Percentiles rank a stretch among this genome's conserved stretches.
Conservation (phyloP, 2,113 vertebrate genomes). For the Myiozetetes cayanensis region DNA sequence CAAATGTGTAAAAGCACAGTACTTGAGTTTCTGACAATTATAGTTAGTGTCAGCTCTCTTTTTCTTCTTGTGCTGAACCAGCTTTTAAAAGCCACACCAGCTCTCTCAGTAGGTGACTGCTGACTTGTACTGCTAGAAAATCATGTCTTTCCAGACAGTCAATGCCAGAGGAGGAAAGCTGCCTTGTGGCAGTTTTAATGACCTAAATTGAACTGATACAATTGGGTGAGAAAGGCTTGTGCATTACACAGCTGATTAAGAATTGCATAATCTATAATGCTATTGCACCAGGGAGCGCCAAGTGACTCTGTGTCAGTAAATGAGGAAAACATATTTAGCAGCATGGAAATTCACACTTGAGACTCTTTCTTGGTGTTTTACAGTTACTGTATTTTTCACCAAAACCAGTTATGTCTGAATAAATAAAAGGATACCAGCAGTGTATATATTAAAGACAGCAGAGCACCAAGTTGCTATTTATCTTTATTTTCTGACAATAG, state of each 20-base stretch:
- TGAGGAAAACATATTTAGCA: constrained; percentile 6
- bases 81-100: constrained; percentile 1
- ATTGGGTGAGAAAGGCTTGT: background rate
- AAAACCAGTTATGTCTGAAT: background rate
- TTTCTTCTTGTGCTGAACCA: constrained; percentile 2
- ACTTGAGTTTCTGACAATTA: background rate
- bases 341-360: background rate
- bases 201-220: constrained; percentile 22
- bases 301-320: constrained; percentile 9
- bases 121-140: constrained; percentile 19
- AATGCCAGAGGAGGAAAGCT: constrained; percentile 6
- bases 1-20: background rate
- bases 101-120: constrained; percentile 27
- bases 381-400: background rate
- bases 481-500: background rate
- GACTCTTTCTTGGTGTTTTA: background rate
- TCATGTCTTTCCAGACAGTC: background rate
- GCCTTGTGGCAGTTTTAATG: constrained; percentile 24
- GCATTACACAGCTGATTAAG: constrained; percentile 35
- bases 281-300: background rate
- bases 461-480: background rate
- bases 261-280: constrained; percentile 20
- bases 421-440: background rate
- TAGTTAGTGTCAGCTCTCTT: constrained; percentile 9
- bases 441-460: background rate